phyloP scores from a whole-genome alignment of 1,140 invertebrate species.

The Leucophenga varia region DNA sequence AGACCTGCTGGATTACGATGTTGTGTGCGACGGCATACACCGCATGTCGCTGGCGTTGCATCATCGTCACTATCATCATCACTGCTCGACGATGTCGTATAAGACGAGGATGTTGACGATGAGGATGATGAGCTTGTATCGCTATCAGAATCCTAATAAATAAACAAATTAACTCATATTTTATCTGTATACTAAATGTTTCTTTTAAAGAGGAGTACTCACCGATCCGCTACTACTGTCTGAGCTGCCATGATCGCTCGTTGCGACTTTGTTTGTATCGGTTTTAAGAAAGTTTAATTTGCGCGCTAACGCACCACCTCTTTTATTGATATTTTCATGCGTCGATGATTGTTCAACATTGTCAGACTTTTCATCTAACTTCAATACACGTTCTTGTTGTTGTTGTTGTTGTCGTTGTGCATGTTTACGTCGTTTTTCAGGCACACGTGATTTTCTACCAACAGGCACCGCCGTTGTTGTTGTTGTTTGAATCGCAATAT shows the following conservation, averaged over 20 bases:
- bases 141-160: conserved; percentile 14
- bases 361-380: no score
- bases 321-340: no score
- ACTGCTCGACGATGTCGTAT: conserved; percentile 4
- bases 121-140: conserved; percentile 13
- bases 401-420: conserved; percentile 2
- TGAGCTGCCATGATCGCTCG: no score
- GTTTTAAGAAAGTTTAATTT: no score
- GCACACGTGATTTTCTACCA: no score
- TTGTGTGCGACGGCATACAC: conserved; percentile 59
- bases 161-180: no score
- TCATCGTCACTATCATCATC: conserved; percentile 10
- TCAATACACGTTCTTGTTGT: neutral
- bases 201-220: no score
- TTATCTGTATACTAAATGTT: no score
- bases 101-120: conserved; percentile 8
- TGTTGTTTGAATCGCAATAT: conserved; percentile 28
- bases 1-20: conserved; percentile 60
- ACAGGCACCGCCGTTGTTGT: conserved; percentile 12
- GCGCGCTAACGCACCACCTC: no score
- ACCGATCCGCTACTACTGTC: no score
- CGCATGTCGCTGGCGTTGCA: conserved; percentile 45
- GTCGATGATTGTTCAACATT: no score
- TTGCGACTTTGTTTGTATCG: no score
- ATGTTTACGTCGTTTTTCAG: conserved; percentile 18